Evolutionary conservation across 2,797 vertebrate species (phyloP), one percentile per base, ranked within the genome.

Genomic region (Phoeniculus purpureus): DNA sequence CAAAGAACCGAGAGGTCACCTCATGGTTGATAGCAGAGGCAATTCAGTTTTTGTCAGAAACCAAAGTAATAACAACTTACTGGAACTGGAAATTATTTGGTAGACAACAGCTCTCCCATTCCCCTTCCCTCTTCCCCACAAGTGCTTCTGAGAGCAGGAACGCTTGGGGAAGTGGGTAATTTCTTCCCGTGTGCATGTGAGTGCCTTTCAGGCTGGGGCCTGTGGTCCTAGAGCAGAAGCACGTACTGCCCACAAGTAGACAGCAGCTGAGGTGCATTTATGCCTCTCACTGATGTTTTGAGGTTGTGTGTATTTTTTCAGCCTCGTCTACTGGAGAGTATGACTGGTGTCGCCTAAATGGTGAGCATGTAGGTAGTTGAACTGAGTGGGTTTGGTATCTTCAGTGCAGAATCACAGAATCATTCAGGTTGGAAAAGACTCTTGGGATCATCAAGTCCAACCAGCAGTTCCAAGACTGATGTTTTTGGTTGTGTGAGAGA

Each of bases 81-180:
- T 18, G 25, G 61, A 74, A 54, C 58, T 26, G 15, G 27, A 71
- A 43, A 66, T 25, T 1, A 32, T 65, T 79, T 75, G 34, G 17
- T 50, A 8, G 77, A 21, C 9, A 40, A 25, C 58, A 70, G 34
- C n/a, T 70, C 10, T 40, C 17, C 50, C 3, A 8, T 43, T 19
- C 14, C 9, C 5, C 8, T 51, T 7, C 7, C 19, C 10, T 10
- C 19, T 2, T 4, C 2, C 8, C 15, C 22, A 12, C 0, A 0
- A 15, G 31, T 4, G 4, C 81, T 92, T 89, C 25, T 81, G 64
- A 66, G 81, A 73, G 51, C 18, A 51, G 0, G 83, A 50, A 15
- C 59, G 88, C 21, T 79, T 79, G 31, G 21, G 81, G 48, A 62
- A 5, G 8, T 48, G 27, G 11, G 6, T 54, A 20, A 8, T 87